These are phyloP conservation scores for Crotophaga sulcirostris DNA, from an alignment of 2,113 vertebrate genomes.

Conservation along the genomic window DNA sequence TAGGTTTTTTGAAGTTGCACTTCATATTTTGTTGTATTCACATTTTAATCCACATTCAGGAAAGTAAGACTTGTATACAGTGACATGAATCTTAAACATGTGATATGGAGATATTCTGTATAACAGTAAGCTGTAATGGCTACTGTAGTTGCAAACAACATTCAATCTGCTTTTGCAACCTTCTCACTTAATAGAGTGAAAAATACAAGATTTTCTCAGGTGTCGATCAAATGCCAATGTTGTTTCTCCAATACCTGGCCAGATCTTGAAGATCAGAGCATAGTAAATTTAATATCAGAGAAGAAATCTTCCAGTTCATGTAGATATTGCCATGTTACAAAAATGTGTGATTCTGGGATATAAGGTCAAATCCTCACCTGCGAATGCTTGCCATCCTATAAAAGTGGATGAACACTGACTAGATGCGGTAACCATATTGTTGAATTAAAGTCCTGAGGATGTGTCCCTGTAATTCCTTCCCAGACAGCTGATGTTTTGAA, in stretches of 20 bases:
- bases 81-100: background rate
- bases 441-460: background rate
- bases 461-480: background rate
- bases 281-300: background rate
- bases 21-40: background rate
- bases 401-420: background rate
- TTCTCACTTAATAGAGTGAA: background rate
- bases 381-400: background rate
- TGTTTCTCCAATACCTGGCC: background rate
- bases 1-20: background rate
- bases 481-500: background rate
- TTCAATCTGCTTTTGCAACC: background rate
- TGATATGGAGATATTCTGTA: background rate
- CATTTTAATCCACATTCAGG: background rate
- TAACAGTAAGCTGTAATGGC: background rate
- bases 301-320: background rate
- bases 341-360: background rate
- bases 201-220: background rate
- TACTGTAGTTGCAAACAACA: background rate
- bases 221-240: background rate
- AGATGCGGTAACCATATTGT: rapidly evolving
- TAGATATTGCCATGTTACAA: rapidly evolving
- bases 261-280: background rate
- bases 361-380: background rate
- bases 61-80: background rate